Evolutionary conservation across 1,140 invertebrate genomes (phyloP), one percentile per base, ranked within the genome.

Genomic region (Musca domestica): DNA sequence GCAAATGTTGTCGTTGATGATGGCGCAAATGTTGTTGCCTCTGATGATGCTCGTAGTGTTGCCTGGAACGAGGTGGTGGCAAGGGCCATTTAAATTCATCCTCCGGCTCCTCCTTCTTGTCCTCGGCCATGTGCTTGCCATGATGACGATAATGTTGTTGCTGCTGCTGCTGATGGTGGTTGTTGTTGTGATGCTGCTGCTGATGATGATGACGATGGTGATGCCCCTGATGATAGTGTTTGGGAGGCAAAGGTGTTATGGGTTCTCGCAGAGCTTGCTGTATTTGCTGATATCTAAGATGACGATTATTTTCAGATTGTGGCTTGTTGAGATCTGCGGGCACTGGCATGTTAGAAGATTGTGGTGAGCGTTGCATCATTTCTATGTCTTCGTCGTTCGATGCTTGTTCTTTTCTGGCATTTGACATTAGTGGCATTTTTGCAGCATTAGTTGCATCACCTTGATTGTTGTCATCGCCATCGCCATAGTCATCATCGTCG

Each of bases 111-210:
- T 20, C 51, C 19, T 52, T 20, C 5, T 51, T 23, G 4, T 52
- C 51, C 19, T 17, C 51, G 14, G 19, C 51, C 2, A 9, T 17
- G 15, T n/a, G 51, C 23, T 17, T 20, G 51, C 19, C 51, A 20
- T 20, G 23, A 41, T 41, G 51, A 20, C 19, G 51, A 41, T 41
- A 41, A 41, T 41, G 64, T 23, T 48, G 63, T 47, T 64, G 30
- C 14, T 19, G 63, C 46, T 34, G 49, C 2, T 48, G 20, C 14
- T 27, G 15, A 30, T 14, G 20, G 30, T 30, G 9, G 5, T 23
- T 47, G 5, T 47, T 66, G 48, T 27, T 66, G 19, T 54, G 41
- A 54, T 66, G 65, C n/a, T 66, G 65, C n/a, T n/a, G n/a, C n/a
- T n/a, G n/a, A n/a, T n/a, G n/a, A n/a, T n/a, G n/a, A n/a, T n/a